Evolutionary conservation across 2,888 invertebrate genomes (phyloP).

Genomic region (Callyntrura sp.): DNA sequence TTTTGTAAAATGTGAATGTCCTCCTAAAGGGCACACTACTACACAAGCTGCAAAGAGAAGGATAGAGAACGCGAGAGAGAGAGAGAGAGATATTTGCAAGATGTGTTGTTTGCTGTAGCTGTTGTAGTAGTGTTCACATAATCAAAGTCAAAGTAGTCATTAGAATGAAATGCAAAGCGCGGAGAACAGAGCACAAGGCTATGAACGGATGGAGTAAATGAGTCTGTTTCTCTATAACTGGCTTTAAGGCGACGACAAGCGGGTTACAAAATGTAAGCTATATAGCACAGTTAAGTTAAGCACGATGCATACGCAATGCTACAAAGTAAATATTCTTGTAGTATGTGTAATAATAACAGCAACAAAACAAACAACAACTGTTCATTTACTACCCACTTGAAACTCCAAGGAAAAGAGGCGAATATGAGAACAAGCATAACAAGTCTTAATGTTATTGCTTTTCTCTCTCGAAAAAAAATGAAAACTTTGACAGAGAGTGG

Average conservation of each 20-base stretch:
- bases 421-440: constrained; percentile 15
- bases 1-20: constrained; percentile 18
- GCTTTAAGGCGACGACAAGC: not conserved
- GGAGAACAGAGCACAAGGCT: constrained; percentile 19
- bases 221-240: constrained; percentile 35
- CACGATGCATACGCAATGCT: too few species aligned
- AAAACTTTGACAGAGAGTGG: constrained; percentile 28
- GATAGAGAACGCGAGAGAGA: not conserved
- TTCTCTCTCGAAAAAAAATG: constrained; percentile 12
- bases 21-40: not conserved
- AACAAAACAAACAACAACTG: constrained; percentile 35
- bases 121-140: not conserved
- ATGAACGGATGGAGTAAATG: constrained; percentile 38
- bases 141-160: constrained; percentile 49
- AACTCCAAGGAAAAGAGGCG: constrained; percentile 20
- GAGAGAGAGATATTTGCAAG: not conserved
- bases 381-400: constrained; percentile 38
- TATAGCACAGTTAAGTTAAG: too few species aligned
- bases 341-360: constrained; percentile 4
- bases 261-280: not conserved
- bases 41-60: too few species aligned
- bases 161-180: constrained; percentile 31
- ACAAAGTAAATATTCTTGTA: too few species aligned
- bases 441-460: constrained; percentile 37
- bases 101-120: too few species aligned